These are phyloP conservation scores for Erebia ligea DNA, from an alignment of 2,888 invertebrate genomes.

Conservation along the genomic window DNA sequence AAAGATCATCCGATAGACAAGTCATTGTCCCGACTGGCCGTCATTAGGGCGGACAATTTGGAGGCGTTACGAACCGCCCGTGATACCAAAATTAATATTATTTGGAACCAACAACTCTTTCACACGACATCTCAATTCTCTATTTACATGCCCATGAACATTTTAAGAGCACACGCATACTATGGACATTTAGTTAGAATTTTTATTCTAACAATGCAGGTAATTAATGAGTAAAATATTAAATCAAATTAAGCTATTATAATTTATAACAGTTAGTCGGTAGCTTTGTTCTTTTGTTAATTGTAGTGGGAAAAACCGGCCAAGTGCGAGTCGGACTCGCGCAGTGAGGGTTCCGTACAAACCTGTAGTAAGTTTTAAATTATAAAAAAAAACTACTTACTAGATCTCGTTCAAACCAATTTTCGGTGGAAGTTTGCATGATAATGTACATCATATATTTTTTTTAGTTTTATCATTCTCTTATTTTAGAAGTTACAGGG, in stretches of 20 bases:
- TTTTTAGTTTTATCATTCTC: too few species aligned
- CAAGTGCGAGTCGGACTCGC: too few species aligned
- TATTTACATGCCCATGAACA: conserved; percentile 58
- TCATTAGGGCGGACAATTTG: conserved; percentile 67
- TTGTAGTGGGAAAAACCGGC: background rate
- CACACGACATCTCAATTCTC: conserved; percentile 79
- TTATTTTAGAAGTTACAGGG: too few species aligned
- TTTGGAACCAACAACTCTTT: conserved; percentile 69
- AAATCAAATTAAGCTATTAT: background rate
- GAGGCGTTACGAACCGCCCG: conserved; percentile 64
- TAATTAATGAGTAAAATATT: background rate
- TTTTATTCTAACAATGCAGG: background rate
- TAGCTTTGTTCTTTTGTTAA: background rate
- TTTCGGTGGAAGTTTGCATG: too few species aligned
- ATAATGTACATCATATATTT: too few species aligned
- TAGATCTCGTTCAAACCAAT: too few species aligned
- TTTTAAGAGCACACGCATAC: conserved; percentile 32
- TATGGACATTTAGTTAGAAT: background rate
- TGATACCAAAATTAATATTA: conserved; percentile 74
- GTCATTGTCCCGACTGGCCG: conserved; percentile 62
- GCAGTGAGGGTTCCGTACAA: too few species aligned
- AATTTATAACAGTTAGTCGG: background rate
- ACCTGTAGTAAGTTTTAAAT: too few species aligned
- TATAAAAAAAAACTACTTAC: too few species aligned
- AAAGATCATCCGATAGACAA: conserved; percentile 60